Base-by-base conservation (phyloP, 2,113 vertebrate genomes). In the Stegastes partitus region DNA sequence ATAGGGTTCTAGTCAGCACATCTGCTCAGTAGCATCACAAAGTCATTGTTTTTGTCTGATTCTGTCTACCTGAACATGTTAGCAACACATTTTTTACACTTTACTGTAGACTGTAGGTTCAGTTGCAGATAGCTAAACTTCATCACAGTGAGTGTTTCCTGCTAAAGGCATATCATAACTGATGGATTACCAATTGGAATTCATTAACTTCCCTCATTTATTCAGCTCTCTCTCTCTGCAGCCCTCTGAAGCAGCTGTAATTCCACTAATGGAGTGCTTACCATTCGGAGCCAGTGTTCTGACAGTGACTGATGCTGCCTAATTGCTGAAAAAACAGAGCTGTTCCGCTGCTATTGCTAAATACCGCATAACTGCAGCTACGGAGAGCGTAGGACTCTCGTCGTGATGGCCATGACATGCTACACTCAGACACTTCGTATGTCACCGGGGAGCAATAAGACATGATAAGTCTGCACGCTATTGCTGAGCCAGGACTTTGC, bases 261-360 rank as follows among this genome's bases (percentile, higher is more conserved):
- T 94, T 91, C 67, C 82, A 77, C 86, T 92, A 94, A 94, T 94
- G 93, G 89, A 89, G 74, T 61, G 70, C 69, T 87, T 68, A 73
- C 84, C 28, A 85, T 92, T 87, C 74, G 64, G 71, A 54, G 69
- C 69, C 82, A 82, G 58, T 80, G 85, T 84, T 54, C 82, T 76
- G 85, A 77, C 86, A 89, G 64, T 90, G 88, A 92, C 74, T 70
- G 87, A 89, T 90, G 84, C 64, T 71, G 68, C 67, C 53, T 90
- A 90, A 91, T 83, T 88, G 82, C 82, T 67, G 45, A 51, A 70
- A 59, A 8, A 81, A 39, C 55, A 62, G 73, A 71, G 55, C 39
- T 68, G 39, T 79, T 79, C 76, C 58, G 11, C 47, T 26, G 51
- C 56, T 58, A 58, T 44, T 71, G 74, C 74, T 77, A 69, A 79